A percentile compares a stretch with the other conserved stretches of the same genome.
phyloP scores from a whole-genome alignment of 2,797 vertebrate species.

The Telmatherina bonti region DNA sequence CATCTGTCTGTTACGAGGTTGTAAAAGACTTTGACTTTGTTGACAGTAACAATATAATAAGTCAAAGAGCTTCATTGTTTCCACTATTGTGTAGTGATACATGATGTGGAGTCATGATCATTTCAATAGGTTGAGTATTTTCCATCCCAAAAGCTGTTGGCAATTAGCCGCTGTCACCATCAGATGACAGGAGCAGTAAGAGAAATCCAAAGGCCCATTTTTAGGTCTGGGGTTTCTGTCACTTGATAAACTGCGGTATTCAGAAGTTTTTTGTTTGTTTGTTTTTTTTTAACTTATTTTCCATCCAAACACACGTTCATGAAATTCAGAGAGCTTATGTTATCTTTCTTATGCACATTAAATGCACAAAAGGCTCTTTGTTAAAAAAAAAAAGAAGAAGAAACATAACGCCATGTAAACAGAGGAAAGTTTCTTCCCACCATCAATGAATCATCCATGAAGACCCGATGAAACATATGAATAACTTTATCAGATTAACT shows the following conservation, averaged over 20 bases:
- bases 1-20: constrained; percentile 72
- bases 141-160: background rate
- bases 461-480: too few relatives aligned
- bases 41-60: constrained; percentile 67
- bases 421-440: too few relatives aligned
- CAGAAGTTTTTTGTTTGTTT: too few relatives aligned
- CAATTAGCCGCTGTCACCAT: background rate
- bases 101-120: constrained; percentile 7
- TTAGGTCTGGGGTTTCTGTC: background rate
- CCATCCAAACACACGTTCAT: background rate
- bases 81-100: constrained; percentile 9
- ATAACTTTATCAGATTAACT: constrained; percentile 24
- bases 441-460: too few relatives aligned
- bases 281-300: background rate
- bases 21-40: constrained; percentile 70
- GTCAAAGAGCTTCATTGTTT: constrained; percentile 60
- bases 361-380: background rate
- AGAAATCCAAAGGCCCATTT: background rate
- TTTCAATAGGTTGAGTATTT: constrained; percentile 13
- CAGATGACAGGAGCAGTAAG: background rate
- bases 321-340: background rate
- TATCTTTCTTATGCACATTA: background rate
- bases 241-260: too few relatives aligned
- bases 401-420: too few relatives aligned
- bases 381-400: background rate